Evolutionary conservation across 2,797 vertebrate species (phyloP).

Genomic region (Peromyscus aztecus): DNA sequence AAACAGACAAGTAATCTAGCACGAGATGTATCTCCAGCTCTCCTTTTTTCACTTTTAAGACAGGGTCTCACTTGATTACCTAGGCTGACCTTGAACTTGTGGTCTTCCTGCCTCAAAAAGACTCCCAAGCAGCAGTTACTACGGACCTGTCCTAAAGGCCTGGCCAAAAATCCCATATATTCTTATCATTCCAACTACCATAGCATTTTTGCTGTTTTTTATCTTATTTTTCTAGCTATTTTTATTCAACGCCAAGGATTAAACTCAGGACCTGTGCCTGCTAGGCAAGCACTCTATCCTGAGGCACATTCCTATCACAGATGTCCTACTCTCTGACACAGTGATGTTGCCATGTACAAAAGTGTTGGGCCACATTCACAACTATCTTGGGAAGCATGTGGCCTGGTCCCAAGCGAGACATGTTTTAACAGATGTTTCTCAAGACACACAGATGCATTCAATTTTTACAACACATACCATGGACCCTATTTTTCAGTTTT

Average conservation of each 20-base stretch:
- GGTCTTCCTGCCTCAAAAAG: not conserved
- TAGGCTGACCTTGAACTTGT: not conserved
- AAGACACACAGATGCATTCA: constrained; percentile 12
- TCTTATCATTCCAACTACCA: not conserved
- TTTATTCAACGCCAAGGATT: not conserved
- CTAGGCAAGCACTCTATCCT: not conserved
- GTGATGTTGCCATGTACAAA: not conserved
- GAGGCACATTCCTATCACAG: not conserved
- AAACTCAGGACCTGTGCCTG: not conserved
- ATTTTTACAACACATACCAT: constrained; percentile 38
- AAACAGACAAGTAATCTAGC: not conserved
- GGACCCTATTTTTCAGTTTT: constrained; percentile 40
- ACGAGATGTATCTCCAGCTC: not conserved
- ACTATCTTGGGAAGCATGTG: not conserved
- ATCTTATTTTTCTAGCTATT: not conserved
- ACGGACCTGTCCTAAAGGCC: not conserved
- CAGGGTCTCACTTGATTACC: not conserved
- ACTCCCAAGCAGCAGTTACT: not conserved
- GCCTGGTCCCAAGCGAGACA: not conserved
- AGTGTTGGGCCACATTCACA: not conserved
- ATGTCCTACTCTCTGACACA: not conserved
- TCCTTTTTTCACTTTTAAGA: not conserved
- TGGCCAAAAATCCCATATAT: not conserved
- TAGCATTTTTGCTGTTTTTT: not conserved
- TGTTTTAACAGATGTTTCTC: not conserved